Evolutionary conservation across 2,888 invertebrate species (phyloP).

Genomic region (Mongoloraphidia duomilia): DNA sequence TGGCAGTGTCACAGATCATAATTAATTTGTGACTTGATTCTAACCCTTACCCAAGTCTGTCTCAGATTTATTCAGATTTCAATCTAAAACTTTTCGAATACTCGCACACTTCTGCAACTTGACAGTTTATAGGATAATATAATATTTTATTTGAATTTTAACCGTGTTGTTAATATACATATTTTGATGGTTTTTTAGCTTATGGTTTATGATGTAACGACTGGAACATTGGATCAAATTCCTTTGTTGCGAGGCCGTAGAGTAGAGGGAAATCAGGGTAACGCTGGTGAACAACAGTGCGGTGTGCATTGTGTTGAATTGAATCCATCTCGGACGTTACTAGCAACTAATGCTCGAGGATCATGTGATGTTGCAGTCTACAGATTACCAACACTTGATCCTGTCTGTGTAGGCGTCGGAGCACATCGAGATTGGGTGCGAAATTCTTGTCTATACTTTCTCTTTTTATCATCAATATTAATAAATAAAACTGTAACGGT

Average conservation of each 20-base stretch:
- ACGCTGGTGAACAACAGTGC: constrained; percentile 53
- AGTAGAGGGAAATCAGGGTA: constrained; percentile 32
- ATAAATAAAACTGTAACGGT: not conserved
- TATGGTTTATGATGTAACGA: constrained; percentile 83
- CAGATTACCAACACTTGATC: constrained; percentile 84
- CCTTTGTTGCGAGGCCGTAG: constrained; percentile 63
- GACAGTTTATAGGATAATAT: not conserved
- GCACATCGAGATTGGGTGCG: constrained; percentile 83
- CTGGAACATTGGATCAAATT: constrained; percentile 74
- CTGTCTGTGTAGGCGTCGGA: constrained; percentile 80
- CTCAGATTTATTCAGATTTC: no score
- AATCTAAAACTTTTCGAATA: no score
- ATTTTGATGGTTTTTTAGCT: constrained; percentile 36
- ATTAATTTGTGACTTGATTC: no score
- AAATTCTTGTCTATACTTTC: not conserved
- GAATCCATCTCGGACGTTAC: constrained; percentile 78
- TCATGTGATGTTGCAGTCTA: constrained; percentile 87
- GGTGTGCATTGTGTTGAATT: constrained; percentile 90
- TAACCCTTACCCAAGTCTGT: no score
- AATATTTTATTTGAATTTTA: not conserved
- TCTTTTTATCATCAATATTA: constrained; percentile 16
- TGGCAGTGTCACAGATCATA: no score
- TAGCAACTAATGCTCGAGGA: constrained; percentile 85
- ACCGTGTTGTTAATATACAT: not conserved
- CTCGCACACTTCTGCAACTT: no score